phyloP scores from a whole-genome alignment of 2,113 vertebrate species.

The Pterocles burchelli region DNA sequence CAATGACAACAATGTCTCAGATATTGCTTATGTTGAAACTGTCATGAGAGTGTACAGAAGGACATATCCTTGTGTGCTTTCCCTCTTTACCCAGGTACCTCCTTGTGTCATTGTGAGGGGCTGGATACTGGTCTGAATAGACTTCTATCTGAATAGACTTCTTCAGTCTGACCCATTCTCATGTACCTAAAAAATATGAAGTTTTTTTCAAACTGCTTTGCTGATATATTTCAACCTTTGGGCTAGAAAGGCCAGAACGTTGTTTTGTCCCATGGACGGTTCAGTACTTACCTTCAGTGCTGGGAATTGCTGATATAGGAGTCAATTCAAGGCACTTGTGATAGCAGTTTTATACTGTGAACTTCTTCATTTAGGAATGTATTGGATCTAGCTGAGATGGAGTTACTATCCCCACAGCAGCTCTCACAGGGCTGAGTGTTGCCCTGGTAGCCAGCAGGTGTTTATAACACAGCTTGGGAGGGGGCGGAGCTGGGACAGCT shows the following conservation, averaged over 20 bases:
- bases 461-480: no score
- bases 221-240: not conserved
- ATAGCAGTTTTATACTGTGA: not conserved
- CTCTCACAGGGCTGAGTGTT: no score
- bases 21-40: not conserved
- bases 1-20: not conserved
- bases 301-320: not conserved
- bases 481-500: no score
- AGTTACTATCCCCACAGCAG: no score
- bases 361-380: not conserved
- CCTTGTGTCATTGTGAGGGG: fast-evolving
- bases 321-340: not conserved
- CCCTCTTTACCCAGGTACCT: not conserved
- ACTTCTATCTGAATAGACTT: not conserved
- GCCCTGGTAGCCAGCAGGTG: no score
- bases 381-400: no score
- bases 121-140: no score
- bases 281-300: not conserved
- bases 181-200: not conserved
- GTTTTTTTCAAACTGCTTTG: not conserved
- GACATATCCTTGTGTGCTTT: fast-evolving
- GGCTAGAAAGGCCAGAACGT: not conserved
- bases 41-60: not conserved
- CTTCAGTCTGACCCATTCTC: not conserved
- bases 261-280: not conserved